Evolutionary conservation across 2,797 vertebrate species (phyloP).

Genomic region (Lerista edwardsae): DNA sequence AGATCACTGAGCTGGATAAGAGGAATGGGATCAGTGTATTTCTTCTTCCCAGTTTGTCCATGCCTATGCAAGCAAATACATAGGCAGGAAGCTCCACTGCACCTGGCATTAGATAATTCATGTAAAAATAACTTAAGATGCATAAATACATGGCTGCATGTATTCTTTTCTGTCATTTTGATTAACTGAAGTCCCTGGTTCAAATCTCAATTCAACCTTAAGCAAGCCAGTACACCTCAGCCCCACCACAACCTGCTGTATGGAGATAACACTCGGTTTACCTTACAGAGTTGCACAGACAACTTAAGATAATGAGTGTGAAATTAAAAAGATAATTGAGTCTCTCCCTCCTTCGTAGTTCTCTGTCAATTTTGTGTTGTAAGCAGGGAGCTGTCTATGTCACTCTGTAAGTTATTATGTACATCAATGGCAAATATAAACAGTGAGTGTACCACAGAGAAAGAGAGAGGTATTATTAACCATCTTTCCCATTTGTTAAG

Average conservation of each 20-base stretch:
- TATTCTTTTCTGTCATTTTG: constrained; percentile 26
- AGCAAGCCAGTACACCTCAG: background rate
- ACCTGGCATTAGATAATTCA: constrained; percentile 78
- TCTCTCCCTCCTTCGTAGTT: too few relatives aligned
- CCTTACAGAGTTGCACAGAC: background rate
- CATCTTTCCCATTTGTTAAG: background rate
- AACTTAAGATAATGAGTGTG: background rate
- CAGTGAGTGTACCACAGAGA: too few relatives aligned
- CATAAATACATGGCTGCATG: background rate
- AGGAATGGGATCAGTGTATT: constrained; percentile 86
- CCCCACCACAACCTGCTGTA: background rate
- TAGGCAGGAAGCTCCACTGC: constrained; percentile 91
- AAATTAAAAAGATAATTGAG: background rate
- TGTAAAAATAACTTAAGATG: constrained; percentile 40
- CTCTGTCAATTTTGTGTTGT: too few relatives aligned
- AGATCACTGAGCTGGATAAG: constrained; percentile 82
- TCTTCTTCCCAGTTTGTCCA: constrained; percentile 90
- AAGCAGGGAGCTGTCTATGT: too few relatives aligned
- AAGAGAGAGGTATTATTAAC: background rate
- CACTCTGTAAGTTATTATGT: too few relatives aligned
- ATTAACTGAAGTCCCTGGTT: constrained; percentile 8
- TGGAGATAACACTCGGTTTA: background rate
- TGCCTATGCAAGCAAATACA: constrained; percentile 84
- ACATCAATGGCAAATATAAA: too few relatives aligned
- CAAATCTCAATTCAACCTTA: background rate